These are phyloP conservation scores for Echiichthys vipera DNA, from an alignment of 2,797 vertebrate genomes.

Conservation along the genomic window DNA sequence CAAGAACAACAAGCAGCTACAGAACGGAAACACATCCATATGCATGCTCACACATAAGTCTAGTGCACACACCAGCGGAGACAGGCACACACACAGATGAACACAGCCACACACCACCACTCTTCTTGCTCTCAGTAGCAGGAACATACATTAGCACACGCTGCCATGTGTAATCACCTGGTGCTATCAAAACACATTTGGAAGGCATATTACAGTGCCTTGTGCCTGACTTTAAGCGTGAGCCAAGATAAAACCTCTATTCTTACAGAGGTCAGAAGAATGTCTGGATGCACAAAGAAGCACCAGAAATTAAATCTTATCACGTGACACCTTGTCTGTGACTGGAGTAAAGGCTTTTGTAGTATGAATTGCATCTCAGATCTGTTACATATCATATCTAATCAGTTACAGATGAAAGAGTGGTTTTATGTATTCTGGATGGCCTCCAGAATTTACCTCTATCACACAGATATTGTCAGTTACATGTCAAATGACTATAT, in stretches of 20 bases:
- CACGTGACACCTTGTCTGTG: conserved; percentile 35
- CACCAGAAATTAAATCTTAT: conserved; percentile 45
- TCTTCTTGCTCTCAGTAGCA: conserved; percentile 41
- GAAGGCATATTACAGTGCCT: conserved; percentile 51
- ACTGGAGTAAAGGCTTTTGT: conserved; percentile 34
- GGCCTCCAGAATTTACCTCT: conserved; percentile 9
- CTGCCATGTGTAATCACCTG: conserved; percentile 62
- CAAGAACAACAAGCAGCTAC: conserved; percentile 72
- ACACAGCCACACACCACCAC: conserved; percentile 30
- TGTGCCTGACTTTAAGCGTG: conserved; percentile 39
- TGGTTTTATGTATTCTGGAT: conserved; percentile 30
- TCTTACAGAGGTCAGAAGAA: conserved; percentile 38
- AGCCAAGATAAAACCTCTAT: conserved; percentile 51
- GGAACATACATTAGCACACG: conserved; percentile 56
- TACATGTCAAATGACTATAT: conserved; percentile 14
- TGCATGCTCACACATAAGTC: conserved; percentile 63
- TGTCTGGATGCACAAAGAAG: conserved; percentile 47
- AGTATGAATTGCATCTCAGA: conserved; percentile 37
- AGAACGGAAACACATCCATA: conserved; percentile 73
- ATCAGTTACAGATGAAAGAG: conserved; percentile 44
- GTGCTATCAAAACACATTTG: conserved; percentile 65
- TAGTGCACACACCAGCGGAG: conserved; percentile 38
- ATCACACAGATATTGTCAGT: conserved; percentile 11
- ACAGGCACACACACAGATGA: conserved; percentile 47
- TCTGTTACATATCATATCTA: conserved; percentile 40